Evolutionary conservation across 2,888 invertebrate species (phyloP).

Genomic region (Cryptophagus acutangulus): DNA sequence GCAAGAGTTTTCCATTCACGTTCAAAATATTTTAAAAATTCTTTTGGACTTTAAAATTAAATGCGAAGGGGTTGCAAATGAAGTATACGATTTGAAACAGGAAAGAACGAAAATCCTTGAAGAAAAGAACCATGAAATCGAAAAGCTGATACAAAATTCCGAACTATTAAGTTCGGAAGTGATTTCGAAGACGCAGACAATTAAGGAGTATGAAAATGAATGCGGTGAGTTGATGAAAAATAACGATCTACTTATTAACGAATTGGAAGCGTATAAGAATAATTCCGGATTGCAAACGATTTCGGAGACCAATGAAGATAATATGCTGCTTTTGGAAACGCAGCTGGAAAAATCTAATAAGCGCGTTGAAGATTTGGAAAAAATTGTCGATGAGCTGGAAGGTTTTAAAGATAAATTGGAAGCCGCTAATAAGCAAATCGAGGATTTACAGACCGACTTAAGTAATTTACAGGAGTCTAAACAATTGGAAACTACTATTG

Average conservation of each 20-base stretch:
- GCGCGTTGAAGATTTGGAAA: conserved; percentile 47
- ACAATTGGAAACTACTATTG: conserved; percentile 12
- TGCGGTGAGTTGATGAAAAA: conserved; percentile 64
- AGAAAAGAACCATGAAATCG: conserved; percentile 46
- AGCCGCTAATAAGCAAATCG: conserved; percentile 12
- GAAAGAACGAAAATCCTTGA: conserved; percentile 44
- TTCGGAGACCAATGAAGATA: conserved; percentile 68
- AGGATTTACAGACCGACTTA: conserved; percentile 18
- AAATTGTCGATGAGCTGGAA: conserved; percentile 11
- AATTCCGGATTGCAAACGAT: conserved; percentile 66
- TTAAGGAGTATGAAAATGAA: conserved; percentile 55
- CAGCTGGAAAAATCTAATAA: conserved; percentile 54
- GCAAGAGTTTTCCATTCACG: conserved; percentile 42
- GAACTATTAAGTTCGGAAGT: conserved; percentile 43
- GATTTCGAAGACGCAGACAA: conserved; percentile 39
- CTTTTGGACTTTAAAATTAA: conserved; percentile 57
- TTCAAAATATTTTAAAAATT: conserved; percentile 54
- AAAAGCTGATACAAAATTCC: conserved; percentile 42
- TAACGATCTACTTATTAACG: conserved; percentile 64
- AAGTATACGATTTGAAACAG: conserved; percentile 54
- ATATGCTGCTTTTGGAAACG: conserved; percentile 57
- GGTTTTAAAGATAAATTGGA: conserved; percentile 9
- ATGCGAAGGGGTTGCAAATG: conserved; percentile 55
- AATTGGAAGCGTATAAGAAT: conserved; percentile 60
- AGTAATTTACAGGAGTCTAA: conserved; percentile 10